Base-by-base conservation (phyloP, 2,113 vertebrate genomes). In the Ceyx melanurus region DNA sequence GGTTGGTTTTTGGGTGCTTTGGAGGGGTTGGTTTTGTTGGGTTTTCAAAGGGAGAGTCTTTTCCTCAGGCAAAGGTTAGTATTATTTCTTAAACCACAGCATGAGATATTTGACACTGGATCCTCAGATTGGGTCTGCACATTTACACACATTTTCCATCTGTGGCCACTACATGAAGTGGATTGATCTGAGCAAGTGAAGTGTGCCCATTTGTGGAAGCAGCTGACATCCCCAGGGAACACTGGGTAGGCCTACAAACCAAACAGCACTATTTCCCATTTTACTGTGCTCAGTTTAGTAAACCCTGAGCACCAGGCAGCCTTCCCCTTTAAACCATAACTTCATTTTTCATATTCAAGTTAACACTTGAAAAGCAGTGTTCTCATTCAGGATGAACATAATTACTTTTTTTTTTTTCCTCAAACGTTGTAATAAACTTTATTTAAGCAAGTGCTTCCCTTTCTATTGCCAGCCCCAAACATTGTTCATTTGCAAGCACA, bases 391-490 rank as follows among this genome's bases (percentile, higher is more conserved):
- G 89, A 85, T 82, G 97, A 98, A 95, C 76, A 96, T 97, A 97
- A 98, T 97, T 96, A 96, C 92, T 77, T 93, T 97, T 95, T 96
- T 96, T 37, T 37, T 37, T 10, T 10, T 11, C 37, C 95, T 96
- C 96, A 96, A 97, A 97, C 95, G 96, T 97, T 97, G 89, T 97
- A 97, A 98, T 97, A 98, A 98, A 97, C 95, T 97, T 97, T 94
- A 94, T 94, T 97, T 97, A 96, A 96, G 97, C 93, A 95, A 98
- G 96, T 92, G 73, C 97, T 97, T 98, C 92, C 95, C 75, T 1
- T 95, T 97, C 97, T 97, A 98, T 97, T 97, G 95, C 96, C 90
- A 93, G 79, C 91, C 94, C 82, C 91, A 98, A 98, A 98, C 97
- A 97, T 45, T 82, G 90, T 92, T 96, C 94, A 95, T 97, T 97